These are phyloP conservation scores for Drosophila paramelanica DNA, from an alignment of 2,888 invertebrate genomes.

Conservation along the genomic window DNA sequence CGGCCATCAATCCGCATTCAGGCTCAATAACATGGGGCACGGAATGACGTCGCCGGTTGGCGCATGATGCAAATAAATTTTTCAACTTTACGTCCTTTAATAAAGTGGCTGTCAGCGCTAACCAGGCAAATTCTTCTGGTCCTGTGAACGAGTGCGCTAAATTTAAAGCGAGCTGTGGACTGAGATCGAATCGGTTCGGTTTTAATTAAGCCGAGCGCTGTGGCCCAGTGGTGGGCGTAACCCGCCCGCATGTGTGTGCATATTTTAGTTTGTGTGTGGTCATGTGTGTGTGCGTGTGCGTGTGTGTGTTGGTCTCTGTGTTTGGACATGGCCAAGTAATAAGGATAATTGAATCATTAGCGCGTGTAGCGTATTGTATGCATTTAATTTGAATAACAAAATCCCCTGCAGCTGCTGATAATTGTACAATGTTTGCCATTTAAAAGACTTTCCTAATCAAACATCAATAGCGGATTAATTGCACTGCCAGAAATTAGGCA, in stretches of 20 bases:
- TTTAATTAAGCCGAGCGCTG: constrained; percentile 67
- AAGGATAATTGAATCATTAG: constrained; percentile 78
- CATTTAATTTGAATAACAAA: constrained; percentile 64
- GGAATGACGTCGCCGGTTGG: constrained; percentile 26
- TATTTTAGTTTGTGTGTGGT: constrained; percentile 33
- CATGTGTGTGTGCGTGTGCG: constrained; percentile 13
- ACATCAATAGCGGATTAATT: constrained; percentile 62
- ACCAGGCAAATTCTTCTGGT: constrained; percentile 13
- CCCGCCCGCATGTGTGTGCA: constrained; percentile 27
- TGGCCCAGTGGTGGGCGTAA: neutral
- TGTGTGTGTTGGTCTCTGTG: constrained; percentile 24
- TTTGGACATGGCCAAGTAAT: constrained; percentile 49
- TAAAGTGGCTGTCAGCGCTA: constrained; percentile 49
- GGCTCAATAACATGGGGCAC: constrained; percentile 48
- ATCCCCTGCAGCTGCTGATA: constrained; percentile 29
- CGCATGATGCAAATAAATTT: constrained; percentile 72
- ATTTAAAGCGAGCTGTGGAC: constrained; percentile 69
- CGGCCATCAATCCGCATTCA: constrained; percentile 53
- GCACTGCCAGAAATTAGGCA: neutral
- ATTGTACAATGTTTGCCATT: constrained; percentile 22
- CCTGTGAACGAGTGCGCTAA: constrained; percentile 47
- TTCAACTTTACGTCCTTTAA: constrained; percentile 69
- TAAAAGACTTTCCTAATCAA: constrained; percentile 55
- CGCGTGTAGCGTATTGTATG: constrained; percentile 59
- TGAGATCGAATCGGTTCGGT: constrained; percentile 58